Conservation (phyloP, 2,113 vertebrate genomes). For the Oophaga pumilio region DNA sequence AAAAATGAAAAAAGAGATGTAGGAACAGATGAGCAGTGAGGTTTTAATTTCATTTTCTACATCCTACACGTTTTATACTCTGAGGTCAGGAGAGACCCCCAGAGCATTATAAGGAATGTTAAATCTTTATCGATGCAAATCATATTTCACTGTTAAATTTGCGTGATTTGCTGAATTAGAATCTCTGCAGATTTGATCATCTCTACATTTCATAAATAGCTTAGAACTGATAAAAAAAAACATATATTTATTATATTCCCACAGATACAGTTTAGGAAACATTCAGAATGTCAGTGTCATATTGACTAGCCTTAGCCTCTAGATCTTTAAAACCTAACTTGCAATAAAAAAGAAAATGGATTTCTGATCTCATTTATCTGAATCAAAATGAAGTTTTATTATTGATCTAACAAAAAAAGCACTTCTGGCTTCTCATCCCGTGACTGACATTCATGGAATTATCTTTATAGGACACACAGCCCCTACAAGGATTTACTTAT, state of each 20-base stretch:
- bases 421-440: neutral
- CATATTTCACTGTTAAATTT: too few relatives aligned
- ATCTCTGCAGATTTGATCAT: too few relatives aligned
- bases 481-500: constrained; percentile 15
- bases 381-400: neutral
- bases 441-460: constrained; percentile 17
- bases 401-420: constrained; percentile 6
- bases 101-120: too few relatives aligned
- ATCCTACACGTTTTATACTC: too few relatives aligned
- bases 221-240: too few relatives aligned
- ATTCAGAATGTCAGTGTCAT: constrained; percentile 19
- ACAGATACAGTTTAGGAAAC: neutral
- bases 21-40: too few relatives aligned
- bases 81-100: too few relatives aligned
- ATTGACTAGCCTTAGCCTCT: neutral
- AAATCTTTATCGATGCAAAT: too few relatives aligned
- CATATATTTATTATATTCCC: neutral
- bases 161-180: too few relatives aligned
- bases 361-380: neutral
- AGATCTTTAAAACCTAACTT: constrained; percentile 1
- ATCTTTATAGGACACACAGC: neutral
- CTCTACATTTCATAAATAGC: too few relatives aligned
- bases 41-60: too few relatives aligned
- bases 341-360: constrained; percentile 1
- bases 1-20: too few relatives aligned